Conservation (phyloP, 2,113 vertebrate genomes). For the Stegastes partitus region DNA sequence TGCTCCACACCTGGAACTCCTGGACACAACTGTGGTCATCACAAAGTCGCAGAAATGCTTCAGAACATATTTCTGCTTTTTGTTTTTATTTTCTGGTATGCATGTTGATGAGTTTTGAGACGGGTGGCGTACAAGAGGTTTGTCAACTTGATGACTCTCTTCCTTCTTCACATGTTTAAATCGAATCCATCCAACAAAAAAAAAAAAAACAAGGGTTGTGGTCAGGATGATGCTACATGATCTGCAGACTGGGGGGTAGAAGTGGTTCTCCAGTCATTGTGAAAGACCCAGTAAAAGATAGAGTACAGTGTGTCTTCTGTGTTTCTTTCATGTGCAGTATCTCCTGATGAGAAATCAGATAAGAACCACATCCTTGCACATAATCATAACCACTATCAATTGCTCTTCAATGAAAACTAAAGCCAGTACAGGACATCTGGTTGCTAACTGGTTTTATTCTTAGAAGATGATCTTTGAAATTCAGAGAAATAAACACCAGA, state of each 20-base stretch:
- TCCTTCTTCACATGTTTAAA: not conserved
- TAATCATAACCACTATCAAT: not conserved
- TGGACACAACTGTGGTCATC: not conserved
- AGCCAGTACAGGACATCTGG: constrained; percentile 15
- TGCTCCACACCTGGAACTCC: constrained; percentile 1
- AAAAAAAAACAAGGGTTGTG: not conserved
- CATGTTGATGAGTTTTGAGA: not conserved
- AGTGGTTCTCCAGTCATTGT: not conserved
- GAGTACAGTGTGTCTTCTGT: not conserved
- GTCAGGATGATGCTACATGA: not conserved
- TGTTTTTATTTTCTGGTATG: not conserved
- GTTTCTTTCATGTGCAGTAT: not conserved
- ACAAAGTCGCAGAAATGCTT: not conserved
- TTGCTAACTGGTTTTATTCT: constrained; percentile 37
- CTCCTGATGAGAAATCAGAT: not conserved
- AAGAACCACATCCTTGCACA: not conserved
- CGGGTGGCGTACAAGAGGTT: not conserved
- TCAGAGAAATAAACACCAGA: constrained; percentile 38
- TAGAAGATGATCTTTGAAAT: constrained; percentile 40
- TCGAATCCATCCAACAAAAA: not conserved
- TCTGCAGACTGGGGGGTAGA: not conserved
- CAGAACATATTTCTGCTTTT: not conserved
- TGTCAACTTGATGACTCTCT: not conserved
- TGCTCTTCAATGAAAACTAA: not conserved
- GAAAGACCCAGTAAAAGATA: not conserved